A percentile compares a stretch with the other conserved stretches of the same genome.
Evolutionary conservation across 2,888 invertebrate species (phyloP).

Genomic region (Amphiduros pacificus): DNA sequence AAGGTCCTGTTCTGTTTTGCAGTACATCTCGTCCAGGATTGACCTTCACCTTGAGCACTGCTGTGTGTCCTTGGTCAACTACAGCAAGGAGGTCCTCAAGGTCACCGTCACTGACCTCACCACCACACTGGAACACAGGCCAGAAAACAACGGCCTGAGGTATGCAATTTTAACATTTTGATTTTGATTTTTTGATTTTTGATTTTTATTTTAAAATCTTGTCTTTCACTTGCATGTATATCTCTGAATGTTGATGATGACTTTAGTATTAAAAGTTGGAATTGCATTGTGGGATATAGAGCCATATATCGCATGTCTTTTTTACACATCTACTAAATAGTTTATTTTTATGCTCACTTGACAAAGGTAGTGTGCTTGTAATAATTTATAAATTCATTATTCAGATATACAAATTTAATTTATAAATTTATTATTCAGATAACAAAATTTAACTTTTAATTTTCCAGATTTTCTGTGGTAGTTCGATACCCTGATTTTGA

Average conservation of each 20-base stretch:
- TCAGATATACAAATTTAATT: no score
- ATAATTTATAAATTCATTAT: no score
- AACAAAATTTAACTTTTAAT: no score
- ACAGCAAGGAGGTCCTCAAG: conserved; percentile 72
- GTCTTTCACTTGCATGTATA: background rate
- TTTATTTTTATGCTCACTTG: no score
- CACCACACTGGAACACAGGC: conserved; percentile 71
- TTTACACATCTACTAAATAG: no score
- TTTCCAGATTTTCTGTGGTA: no score
- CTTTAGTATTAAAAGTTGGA: background rate
- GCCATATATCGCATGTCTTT: no score
- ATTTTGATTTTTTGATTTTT: background rate
- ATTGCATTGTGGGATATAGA: no score
- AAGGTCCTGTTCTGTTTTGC: conserved; percentile 26
- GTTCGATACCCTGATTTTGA: no score
- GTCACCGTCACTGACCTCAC: conserved; percentile 74
- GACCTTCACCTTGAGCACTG: conserved; percentile 76
- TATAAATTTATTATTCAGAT: no score
- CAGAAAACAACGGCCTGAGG: conserved; percentile 70
- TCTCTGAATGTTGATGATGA: background rate
- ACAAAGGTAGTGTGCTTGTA: no score
- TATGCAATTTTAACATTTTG: conserved; percentile 18
- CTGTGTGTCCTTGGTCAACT: conserved; percentile 70
- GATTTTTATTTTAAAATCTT: background rate
- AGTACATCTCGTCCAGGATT: conserved; percentile 73